Percentiles rank a stretch among this genome's conserved stretches.
phyloP scores from a whole-genome alignment of 2,113 vertebrate genomes.

The Proteles cristata region DNA sequence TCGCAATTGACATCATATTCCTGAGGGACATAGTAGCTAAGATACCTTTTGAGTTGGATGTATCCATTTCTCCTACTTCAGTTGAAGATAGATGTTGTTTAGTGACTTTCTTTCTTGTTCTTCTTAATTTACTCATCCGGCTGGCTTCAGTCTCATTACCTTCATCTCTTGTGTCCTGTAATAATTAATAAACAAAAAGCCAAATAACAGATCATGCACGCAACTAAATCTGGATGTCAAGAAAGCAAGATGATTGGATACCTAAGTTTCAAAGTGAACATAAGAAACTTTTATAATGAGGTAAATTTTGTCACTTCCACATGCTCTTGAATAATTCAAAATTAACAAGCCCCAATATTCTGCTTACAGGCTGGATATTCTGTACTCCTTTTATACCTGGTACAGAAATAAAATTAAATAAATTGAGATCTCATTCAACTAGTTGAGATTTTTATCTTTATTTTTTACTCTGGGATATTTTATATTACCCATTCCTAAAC shows the following conservation, averaged over 20 bases:
- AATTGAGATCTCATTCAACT: neutral
- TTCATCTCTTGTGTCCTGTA: conserved; percentile 86
- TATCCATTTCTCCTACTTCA: conserved; percentile 84
- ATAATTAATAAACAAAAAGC: conserved; percentile 81
- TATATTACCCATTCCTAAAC: neutral
- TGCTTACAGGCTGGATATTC: neutral
- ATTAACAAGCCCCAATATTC: neutral
- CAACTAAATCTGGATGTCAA: conserved; percentile 3
- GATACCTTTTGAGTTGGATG: conserved; percentile 68
- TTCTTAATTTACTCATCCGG: conserved; percentile 86
- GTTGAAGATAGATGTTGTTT: conserved; percentile 75
- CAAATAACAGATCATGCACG: conserved; percentile 63
- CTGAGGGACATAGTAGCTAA: conserved; percentile 68
- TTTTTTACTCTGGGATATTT: neutral
- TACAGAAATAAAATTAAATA: neutral
- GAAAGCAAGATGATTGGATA: neutral
- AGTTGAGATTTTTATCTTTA: neutral
- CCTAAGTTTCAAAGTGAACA: neutral
- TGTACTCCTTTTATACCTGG: neutral
- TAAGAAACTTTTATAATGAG: neutral
- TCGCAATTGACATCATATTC: conserved; percentile 59
- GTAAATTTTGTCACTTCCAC: neutral
- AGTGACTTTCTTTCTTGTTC: conserved; percentile 85
- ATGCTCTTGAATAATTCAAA: neutral
- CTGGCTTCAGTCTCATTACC: conserved; percentile 90